A percentile compares a stretch with the other conserved stretches of the same genome.
phyloP scores from a whole-genome alignment of 1,140 invertebrate genomes.

The Caerostris darwini region DNA sequence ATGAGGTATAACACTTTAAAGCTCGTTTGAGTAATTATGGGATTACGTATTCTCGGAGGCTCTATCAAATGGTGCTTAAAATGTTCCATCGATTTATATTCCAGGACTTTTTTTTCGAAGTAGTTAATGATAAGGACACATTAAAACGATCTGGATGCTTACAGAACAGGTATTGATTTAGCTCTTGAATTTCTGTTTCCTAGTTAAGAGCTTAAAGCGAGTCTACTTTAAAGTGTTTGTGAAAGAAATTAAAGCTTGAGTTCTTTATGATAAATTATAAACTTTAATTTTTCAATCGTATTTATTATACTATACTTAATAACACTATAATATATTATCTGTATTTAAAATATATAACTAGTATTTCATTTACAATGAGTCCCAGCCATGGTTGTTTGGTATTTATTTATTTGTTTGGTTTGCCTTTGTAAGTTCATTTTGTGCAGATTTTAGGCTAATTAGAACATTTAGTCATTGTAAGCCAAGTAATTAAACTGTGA shows the following conservation, averaged over 20 bases:
- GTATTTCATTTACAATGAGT: too few relatives aligned
- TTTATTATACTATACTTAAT: neutral
- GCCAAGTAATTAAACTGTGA: too few relatives aligned
- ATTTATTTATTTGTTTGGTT: too few relatives aligned
- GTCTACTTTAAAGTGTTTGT: neutral
- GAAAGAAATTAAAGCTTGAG: neutral
- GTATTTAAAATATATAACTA: too few relatives aligned
- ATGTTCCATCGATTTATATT: neutral
- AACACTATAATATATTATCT: neutral
- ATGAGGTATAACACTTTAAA: slow-evolving; percentile 36
- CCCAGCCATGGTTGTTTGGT: too few relatives aligned
- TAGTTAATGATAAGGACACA: neutral
- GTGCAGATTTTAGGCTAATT: too few relatives aligned
- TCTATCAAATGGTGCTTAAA: slow-evolving; percentile 7
- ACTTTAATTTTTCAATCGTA: neutral
- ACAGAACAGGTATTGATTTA: neutral
- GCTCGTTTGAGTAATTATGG: slow-evolving; percentile 67
- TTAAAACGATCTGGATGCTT: neutral
- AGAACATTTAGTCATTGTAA: too few relatives aligned
- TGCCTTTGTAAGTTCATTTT: too few relatives aligned
- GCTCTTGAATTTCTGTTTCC: neutral
- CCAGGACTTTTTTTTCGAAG: neutral
- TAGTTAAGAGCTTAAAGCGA: neutral
- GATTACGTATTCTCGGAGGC: slow-evolving; percentile 29
- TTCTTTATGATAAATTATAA: neutral